phyloP scores from a whole-genome alignment of 2,797 vertebrate genomes.

The Staurois parvus region DNA sequence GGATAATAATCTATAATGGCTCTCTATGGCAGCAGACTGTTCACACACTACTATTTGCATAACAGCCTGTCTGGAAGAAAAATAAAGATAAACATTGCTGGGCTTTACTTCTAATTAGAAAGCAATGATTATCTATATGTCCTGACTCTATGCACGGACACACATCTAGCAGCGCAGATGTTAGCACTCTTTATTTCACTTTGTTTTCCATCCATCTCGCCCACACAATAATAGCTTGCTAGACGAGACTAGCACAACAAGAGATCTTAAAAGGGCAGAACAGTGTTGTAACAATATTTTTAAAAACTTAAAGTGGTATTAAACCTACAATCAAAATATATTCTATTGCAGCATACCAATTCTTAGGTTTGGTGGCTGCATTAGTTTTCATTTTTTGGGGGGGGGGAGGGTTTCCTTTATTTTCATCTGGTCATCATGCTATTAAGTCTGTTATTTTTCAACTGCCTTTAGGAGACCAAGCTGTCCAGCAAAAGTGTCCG shows the following conservation, averaged over 20 bases:
- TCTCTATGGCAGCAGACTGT: not conserved
- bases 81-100: not conserved
- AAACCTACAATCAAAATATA: no score
- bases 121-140: conserved; percentile 15
- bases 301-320: no score
- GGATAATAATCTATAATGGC: not conserved
- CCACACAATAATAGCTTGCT: conserved; percentile 2
- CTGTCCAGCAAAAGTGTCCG: no score
- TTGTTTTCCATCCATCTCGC: conserved; percentile 29
- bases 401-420: no score
- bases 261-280: not conserved
- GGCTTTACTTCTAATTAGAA: conserved; percentile 9
- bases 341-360: no score
- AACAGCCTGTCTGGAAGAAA: conserved; percentile 1
- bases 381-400: no score
- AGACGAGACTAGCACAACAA: not conserved
- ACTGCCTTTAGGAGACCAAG: no score
- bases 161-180: conserved; percentile 4
- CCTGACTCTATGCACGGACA: not conserved
- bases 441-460: no score
- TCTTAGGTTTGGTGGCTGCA: no score
- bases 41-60: not conserved
- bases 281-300: no score
- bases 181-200: conserved; percentile 27
- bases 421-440: no score